Conservation (phyloP, 2,797 vertebrate genomes). For the Chaenodraco wilsoni region DNA sequence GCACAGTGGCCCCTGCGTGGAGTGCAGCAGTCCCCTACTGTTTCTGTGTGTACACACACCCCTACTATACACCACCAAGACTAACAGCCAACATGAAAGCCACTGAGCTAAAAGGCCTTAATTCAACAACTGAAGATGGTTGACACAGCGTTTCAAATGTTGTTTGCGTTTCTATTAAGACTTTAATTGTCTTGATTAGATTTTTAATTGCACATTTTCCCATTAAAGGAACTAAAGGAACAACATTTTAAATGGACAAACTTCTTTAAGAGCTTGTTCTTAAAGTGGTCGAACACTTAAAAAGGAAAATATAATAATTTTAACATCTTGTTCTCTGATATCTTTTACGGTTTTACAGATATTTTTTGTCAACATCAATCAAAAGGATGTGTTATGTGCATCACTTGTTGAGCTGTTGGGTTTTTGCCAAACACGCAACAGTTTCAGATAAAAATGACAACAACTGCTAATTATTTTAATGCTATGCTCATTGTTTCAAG, state of each 20-base stretch:
- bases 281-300: background rate
- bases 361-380: constrained; percentile 5
- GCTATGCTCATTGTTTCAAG: background rate
- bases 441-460: background rate
- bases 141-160: constrained; percentile 29
- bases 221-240: background rate
- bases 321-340: background rate
- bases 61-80: constrained; percentile 74
- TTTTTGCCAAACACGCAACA: background rate
- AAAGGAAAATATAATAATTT: background rate
- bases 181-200: constrained; percentile 5
- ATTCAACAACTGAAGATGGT: constrained; percentile 44
- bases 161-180: constrained; percentile 11
- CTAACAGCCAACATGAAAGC: constrained; percentile 69
- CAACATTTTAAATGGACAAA: background rate
- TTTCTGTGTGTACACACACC: constrained; percentile 73
- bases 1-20: constrained; percentile 73
- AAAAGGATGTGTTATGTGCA: background rate
- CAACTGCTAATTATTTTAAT: background rate
- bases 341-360: background rate
- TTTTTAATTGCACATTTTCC: constrained; percentile 1
- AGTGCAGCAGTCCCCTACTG: constrained; percentile 77
- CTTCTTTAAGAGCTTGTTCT: background rate
- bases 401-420: constrained; percentile 13
- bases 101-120: constrained; percentile 61